These are phyloP conservation scores for Pantelozetes paolii DNA, from an alignment of 2,888 invertebrate genomes.

Conservation along the genomic window DNA sequence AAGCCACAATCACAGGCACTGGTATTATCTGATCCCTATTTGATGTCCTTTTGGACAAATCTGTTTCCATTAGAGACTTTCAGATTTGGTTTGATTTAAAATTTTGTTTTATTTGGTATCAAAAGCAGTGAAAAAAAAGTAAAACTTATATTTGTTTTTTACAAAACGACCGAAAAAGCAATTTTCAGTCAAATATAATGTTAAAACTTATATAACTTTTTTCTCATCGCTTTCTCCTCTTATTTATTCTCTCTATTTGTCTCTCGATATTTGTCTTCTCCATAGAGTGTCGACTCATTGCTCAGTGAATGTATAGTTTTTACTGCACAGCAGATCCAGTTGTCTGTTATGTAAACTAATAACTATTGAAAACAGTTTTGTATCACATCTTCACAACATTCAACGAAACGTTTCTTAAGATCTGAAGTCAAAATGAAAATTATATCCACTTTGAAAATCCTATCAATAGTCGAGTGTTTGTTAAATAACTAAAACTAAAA, in stretches of 20 bases:
- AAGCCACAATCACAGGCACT: no score
- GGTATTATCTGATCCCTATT: no score
- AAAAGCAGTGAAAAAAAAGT: neutral
- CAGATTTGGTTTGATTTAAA: no score
- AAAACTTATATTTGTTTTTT: neutral
- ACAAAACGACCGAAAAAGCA: neutral
- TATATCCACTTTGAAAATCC: neutral
- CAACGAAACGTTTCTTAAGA: neutral
- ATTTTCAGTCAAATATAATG: neutral
- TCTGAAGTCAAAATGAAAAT: neutral
- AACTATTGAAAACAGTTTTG: neutral
- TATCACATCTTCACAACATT: no score
- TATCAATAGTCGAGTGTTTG: no score
- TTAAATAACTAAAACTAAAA: no score
- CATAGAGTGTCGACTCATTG: neutral
- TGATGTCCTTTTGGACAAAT: no score
- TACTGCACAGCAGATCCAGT: no score
- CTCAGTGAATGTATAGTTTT: neutral
- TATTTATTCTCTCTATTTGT: neutral
- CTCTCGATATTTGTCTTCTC: neutral
- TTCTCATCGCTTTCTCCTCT: neutral
- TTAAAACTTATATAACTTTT: neutral
- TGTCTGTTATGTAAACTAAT: slow-evolving; percentile 19
- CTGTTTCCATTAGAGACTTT: no score
- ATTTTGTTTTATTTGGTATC: no score